Percentiles rank a stretch among this genome's conserved stretches.
These are phyloP conservation scores for Latrodectus hesperus DNA, from an alignment of 2,888 invertebrate genomes.

Conservation along the genomic window DNA sequence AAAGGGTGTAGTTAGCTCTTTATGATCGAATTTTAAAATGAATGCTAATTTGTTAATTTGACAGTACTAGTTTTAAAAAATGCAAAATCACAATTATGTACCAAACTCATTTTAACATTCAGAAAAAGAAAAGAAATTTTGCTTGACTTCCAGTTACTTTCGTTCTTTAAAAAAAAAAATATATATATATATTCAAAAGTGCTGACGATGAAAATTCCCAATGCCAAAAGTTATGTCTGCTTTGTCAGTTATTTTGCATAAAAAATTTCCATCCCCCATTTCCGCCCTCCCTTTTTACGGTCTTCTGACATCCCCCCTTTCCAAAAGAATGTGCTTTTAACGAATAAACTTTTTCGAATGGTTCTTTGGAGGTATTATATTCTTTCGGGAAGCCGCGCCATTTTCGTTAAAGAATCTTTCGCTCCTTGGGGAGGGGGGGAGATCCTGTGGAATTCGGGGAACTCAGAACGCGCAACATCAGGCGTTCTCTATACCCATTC, in stretches of 20 bases:
- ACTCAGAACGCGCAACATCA: background rate
- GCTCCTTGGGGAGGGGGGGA: background rate
- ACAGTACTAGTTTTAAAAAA: no score
- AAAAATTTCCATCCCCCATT: background rate
- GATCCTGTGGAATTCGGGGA: background rate
- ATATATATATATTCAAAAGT: background rate
- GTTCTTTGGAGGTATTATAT: background rate
- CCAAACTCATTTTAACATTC: no score
- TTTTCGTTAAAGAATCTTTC: background rate
- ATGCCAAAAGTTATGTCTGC: background rate
- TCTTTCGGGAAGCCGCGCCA: background rate
- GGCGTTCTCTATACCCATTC: no score
- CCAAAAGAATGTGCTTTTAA: slow-evolving; percentile 42
- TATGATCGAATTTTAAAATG: no score
- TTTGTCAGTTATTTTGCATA: slow-evolving; percentile 3
- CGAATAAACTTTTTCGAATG: slow-evolving; percentile 35
- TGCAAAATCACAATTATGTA: no score
- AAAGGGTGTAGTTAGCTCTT: no score
- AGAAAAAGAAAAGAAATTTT: no score
- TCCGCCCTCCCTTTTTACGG: background rate
- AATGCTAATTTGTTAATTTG: no score
- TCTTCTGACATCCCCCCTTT: background rate
- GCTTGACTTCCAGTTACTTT: no score
- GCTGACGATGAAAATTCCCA: background rate
- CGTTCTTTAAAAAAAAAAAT: background rate